Evolutionary conservation across 2,797 vertebrate genomes (phyloP).

Genomic region (Sebastes jordani): DNA sequence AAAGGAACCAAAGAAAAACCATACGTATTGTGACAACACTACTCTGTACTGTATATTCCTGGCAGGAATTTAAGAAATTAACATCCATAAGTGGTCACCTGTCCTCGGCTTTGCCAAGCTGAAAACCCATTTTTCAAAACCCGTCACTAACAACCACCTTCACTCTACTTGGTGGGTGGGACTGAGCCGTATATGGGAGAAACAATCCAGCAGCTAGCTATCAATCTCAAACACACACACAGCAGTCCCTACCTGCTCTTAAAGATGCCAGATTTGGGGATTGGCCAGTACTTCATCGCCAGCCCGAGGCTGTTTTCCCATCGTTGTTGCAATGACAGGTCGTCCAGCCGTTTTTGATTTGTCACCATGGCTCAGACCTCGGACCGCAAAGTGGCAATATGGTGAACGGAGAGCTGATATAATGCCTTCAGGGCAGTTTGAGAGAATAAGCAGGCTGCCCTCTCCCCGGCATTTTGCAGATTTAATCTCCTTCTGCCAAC

Average conservation of each 20-base stretch:
- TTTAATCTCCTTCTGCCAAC: conserved; percentile 38
- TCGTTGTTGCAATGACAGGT: conserved; percentile 32
- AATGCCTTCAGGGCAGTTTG: conserved; percentile 31
- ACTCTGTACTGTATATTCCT: neutral
- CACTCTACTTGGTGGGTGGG: conserved; percentile 10
- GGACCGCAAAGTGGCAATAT: conserved; percentile 32
- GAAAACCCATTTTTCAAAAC: conserved; percentile 28
- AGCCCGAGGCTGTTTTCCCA: conserved; percentile 49
- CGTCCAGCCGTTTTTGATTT: conserved; percentile 49
- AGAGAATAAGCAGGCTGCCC: conserved; percentile 30
- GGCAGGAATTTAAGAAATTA: conserved; percentile 17
- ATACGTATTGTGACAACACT: neutral
- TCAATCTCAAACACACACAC: conserved; percentile 44
- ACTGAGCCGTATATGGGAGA: conserved; percentile 1
- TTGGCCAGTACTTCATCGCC: conserved; percentile 43
- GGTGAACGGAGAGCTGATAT: conserved; percentile 45
- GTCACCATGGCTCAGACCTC: conserved; percentile 26
- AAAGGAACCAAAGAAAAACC: too few relatives aligned
- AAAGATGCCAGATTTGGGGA: conserved; percentile 57
- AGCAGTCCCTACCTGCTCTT: conserved; percentile 27
- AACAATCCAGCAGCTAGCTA: conserved; percentile 37
- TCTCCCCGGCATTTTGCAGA: conserved; percentile 15
- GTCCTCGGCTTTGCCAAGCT: neutral
- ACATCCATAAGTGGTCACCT: conserved; percentile 20
- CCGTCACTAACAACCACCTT: conserved; percentile 41